Percentiles rank a stretch among this genome's conserved stretches.
Conservation (phyloP, 2,113 vertebrate species). For the Callopanchax toddi region DNA sequence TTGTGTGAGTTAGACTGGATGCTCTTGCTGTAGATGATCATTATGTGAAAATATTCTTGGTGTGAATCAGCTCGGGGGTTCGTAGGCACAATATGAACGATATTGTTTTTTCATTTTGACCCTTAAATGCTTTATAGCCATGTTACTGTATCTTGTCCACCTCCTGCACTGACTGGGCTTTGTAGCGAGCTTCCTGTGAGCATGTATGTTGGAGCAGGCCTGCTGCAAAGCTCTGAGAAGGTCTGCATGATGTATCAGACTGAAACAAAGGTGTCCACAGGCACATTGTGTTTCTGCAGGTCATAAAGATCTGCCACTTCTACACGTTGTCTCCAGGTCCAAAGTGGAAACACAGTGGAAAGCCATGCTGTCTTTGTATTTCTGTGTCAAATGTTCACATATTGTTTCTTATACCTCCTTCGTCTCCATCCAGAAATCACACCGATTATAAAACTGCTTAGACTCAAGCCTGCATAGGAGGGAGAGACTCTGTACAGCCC, state of each 20-base stretch:
- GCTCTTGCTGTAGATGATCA: conserved; percentile 39
- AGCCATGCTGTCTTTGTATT: conserved; percentile 58
- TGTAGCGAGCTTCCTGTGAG: conserved; percentile 56
- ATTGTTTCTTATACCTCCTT: conserved; percentile 57
- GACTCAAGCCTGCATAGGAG: conserved; percentile 61
- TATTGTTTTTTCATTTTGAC: conserved; percentile 48
- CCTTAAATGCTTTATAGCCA: conserved; percentile 42
- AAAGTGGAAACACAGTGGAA: conserved; percentile 35
- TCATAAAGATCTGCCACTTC: conserved; percentile 54
- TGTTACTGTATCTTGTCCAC: conserved; percentile 40
- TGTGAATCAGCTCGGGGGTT: conserved; percentile 43
- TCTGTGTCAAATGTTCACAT: conserved; percentile 53
- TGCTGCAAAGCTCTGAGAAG: conserved; percentile 56
- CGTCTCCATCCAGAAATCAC: conserved; percentile 68
- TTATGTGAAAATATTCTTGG: conserved; percentile 22
- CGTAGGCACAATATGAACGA: conserved; percentile 38
- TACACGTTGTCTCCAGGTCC: conserved; percentile 38
- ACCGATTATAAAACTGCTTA: conserved; percentile 61
- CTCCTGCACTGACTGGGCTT: conserved; percentile 58
- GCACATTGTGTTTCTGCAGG: conserved; percentile 67
- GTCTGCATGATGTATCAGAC: conserved; percentile 66
- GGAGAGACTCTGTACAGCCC: conserved; percentile 70
- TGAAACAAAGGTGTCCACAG: conserved; percentile 62
- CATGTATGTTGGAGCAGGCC: conserved; percentile 42
- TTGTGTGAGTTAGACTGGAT: conserved; percentile 33